phyloP scores from a whole-genome alignment of 2,888 invertebrate species.

The Tenthredo notha region DNA sequence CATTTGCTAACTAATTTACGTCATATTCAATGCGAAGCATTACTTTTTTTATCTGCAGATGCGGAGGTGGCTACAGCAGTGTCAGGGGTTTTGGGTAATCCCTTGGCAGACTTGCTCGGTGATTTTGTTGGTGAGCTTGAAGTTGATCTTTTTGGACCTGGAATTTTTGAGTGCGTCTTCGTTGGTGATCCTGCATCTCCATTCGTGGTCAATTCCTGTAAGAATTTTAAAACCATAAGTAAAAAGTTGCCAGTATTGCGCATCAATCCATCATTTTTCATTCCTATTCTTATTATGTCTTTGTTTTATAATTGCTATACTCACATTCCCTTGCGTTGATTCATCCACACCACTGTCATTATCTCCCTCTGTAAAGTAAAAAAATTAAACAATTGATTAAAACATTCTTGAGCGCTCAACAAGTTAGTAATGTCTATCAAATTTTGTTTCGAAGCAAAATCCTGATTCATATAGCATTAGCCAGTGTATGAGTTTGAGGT shows the following conservation, averaged over 20 bases:
- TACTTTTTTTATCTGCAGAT: slow-evolving; percentile 86
- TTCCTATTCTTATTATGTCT: background rate
- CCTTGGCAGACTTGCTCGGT: slow-evolving; percentile 82
- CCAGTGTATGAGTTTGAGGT: too few relatives aligned
- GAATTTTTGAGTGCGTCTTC: slow-evolving; percentile 81
- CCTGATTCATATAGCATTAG: slow-evolving; percentile 45
- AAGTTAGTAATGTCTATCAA: background rate
- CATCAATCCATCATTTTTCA: background rate
- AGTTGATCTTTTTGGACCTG: slow-evolving; percentile 77
- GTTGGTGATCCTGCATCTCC: slow-evolving; percentile 88
- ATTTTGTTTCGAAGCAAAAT: slow-evolving; percentile 62
- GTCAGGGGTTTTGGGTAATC: slow-evolving; percentile 87
- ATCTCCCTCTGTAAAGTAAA: slow-evolving; percentile 86
- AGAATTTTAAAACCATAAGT: background rate
- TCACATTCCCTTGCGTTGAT: slow-evolving; percentile 89
- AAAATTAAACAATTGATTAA: slow-evolving; percentile 57
- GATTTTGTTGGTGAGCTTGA: slow-evolving; percentile 79
- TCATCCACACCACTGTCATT: slow-evolving; percentile 92
- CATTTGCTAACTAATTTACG: background rate
- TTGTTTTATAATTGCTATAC: slow-evolving; percentile 71
- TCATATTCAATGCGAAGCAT: slow-evolving; percentile 64
- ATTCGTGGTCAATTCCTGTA: slow-evolving; percentile 78
- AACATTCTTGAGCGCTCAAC: background rate
- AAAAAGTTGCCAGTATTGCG: background rate
- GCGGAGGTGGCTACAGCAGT: slow-evolving; percentile 78